Conservation (phyloP, 2,797 vertebrate genomes). For the Triplophysa yarkandensis region DNA sequence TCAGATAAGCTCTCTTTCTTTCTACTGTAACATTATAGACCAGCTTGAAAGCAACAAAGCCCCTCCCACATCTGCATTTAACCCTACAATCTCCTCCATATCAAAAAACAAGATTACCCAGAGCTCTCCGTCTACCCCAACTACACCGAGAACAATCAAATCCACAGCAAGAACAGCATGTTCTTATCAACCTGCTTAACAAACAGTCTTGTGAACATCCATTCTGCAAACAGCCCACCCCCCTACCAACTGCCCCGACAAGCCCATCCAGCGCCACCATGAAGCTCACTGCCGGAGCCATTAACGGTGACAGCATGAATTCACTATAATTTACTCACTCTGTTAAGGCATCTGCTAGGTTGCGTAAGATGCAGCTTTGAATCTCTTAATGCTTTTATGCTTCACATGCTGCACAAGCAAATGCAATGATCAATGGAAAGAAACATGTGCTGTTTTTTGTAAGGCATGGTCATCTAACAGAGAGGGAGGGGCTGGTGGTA, state of each 20-base stretch:
- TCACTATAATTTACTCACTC: conserved; percentile 27
- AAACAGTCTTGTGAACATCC: conserved; percentile 23
- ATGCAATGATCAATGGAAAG: background rate
- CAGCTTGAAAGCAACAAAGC: conserved; percentile 12
- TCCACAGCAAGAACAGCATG: conserved; percentile 24
- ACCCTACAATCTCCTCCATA: background rate
- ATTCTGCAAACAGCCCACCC: conserved; percentile 16
- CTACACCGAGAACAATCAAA: background rate
- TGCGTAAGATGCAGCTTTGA: background rate
- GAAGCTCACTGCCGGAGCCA: conserved; percentile 9
- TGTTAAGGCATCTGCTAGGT: conserved; percentile 31
- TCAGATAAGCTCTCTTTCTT: conserved; percentile 19
- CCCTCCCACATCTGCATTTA: conserved; percentile 7
- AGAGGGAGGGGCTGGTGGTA: background rate
- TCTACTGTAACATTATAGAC: background rate
- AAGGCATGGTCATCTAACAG: background rate
- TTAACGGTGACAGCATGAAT: conserved; percentile 18
- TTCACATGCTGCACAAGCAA: background rate
- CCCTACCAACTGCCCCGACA: conserved; percentile 27
- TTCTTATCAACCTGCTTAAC: conserved; percentile 28
- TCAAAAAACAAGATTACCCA: conserved; percentile 5
- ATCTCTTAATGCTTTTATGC: conserved; percentile 2
- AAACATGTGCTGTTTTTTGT: background rate
- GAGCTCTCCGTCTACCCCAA: background rate
- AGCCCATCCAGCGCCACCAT: conserved; percentile 11